A percentile compares a stretch with the other conserved stretches of the same genome.
Conservation (phyloP, 2,113 vertebrate species). For the Smithornis capensis region DNA sequence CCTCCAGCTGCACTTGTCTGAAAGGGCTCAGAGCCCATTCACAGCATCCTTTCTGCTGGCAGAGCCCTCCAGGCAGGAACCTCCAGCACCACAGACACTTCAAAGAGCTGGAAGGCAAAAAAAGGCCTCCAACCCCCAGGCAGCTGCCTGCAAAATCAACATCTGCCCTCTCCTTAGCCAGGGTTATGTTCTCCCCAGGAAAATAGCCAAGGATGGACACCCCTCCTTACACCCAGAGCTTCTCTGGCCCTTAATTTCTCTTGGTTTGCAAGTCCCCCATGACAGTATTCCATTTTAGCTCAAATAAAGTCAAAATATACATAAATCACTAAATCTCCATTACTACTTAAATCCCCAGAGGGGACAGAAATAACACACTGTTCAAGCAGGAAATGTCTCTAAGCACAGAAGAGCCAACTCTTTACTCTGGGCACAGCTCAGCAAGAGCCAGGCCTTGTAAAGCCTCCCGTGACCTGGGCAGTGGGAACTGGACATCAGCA, state of each 20-base stretch:
- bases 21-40: not conserved
- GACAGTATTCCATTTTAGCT: not conserved
- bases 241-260: not conserved
- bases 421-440: not conserved
- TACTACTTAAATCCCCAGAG: not conserved
- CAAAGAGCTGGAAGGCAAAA: not conserved
- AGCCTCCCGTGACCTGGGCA: not conserved
- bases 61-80: not conserved
- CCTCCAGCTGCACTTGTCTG: not conserved
- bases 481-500: not conserved
- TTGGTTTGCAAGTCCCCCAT: not conserved
- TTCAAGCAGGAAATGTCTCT: not conserved
- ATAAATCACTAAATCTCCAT: not conserved
- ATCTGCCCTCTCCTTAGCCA: not conserved
- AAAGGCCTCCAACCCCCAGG: not conserved
- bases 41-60: not conserved
- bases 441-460: not conserved
- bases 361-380: not conserved
- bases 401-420: not conserved
- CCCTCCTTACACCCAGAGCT: not conserved
- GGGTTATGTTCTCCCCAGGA: not conserved
- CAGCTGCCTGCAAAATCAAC: not conserved
- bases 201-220: fast-evolving
- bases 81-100: not conserved
- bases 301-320: not conserved